Conservation (phyloP, 1,140 invertebrate genomes). For the Anastatus disparis region DNA sequence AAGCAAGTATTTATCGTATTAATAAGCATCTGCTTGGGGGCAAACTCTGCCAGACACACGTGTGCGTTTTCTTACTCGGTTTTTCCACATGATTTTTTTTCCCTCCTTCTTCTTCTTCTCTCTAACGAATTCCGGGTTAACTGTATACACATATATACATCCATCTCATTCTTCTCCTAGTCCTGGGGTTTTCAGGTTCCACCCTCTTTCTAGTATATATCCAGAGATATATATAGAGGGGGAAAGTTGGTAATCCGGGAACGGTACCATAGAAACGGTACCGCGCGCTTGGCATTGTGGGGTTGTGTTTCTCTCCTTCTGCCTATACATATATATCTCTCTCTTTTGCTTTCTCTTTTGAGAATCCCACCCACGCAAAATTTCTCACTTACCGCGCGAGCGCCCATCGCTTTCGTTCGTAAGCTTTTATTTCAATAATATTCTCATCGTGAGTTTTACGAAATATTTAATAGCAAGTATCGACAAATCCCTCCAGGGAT, state of each 20-base stretch:
- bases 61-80: not conserved
- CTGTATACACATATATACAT: too few species aligned
- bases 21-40: not conserved
- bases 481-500: not conserved
- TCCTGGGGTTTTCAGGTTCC: not conserved
- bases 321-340: slow-evolving; percentile 41
- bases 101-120: too few species aligned
- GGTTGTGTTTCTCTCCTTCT: slow-evolving; percentile 47
- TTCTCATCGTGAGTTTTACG: too few species aligned
- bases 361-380: slow-evolving; percentile 25
- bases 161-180: not conserved
- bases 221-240: too few species aligned
- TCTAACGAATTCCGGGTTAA: not conserved
- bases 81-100: not conserved
- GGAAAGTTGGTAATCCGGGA: slow-evolving; percentile 60
- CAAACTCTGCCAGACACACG: not conserved
- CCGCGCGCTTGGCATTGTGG: slow-evolving; percentile 55
- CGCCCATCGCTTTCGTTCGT: too few species aligned
- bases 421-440: too few species aligned
- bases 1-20: slow-evolving; percentile 6
- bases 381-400: slow-evolving; percentile 41
- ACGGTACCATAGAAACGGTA: slow-evolving; percentile 66
- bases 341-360: not conserved
- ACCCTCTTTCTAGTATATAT: slow-evolving; percentile 10
- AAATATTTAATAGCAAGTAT: slow-evolving; percentile 22